Percentiles rank a stretch among this genome's conserved stretches.
Evolutionary conservation across 2,797 vertebrate species (phyloP).

Genomic region (Cirrhinus mrigala): DNA sequence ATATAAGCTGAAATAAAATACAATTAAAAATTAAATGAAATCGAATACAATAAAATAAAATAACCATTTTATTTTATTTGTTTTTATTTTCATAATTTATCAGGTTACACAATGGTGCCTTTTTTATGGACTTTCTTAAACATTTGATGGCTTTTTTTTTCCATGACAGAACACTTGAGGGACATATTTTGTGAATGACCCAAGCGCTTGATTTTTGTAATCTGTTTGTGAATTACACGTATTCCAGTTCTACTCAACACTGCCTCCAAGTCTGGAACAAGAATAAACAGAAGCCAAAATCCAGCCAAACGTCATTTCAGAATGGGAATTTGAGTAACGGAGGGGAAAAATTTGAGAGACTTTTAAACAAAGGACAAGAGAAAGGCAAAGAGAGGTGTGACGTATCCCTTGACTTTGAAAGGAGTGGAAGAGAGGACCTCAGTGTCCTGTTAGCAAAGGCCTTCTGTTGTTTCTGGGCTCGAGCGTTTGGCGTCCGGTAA

Average conservation of each 20-base stretch:
- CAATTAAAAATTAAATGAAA: no score
- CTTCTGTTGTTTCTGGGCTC: constrained; percentile 60
- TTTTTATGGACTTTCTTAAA: neutral
- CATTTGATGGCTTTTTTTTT: neutral
- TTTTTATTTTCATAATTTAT: neutral
- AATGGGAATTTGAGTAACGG: neutral
- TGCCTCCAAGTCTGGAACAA: constrained; percentile 24
- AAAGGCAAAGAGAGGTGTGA: constrained; percentile 42
- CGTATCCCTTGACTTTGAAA: constrained; percentile 32
- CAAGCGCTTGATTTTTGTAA: neutral
- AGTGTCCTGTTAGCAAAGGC: constrained; percentile 51
- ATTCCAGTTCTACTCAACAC: neutral
- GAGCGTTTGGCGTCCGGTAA: constrained; percentile 50
- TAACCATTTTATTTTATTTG: neutral
- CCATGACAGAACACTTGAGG: neutral
- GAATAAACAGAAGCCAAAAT: constrained; percentile 36
- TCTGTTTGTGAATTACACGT: neutral
- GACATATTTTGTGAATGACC: constrained; percentile 1
- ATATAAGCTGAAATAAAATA: no score
- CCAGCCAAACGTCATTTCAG: constrained; percentile 16
- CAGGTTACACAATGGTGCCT: neutral
- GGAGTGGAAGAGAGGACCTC: constrained; percentile 44
- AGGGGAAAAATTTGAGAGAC: constrained; percentile 20
- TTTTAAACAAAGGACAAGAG: constrained; percentile 43
- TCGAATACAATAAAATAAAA: no score